Conservation (phyloP, 2,888 invertebrate genomes). For the Branchipolynoe longqiensis region DNA sequence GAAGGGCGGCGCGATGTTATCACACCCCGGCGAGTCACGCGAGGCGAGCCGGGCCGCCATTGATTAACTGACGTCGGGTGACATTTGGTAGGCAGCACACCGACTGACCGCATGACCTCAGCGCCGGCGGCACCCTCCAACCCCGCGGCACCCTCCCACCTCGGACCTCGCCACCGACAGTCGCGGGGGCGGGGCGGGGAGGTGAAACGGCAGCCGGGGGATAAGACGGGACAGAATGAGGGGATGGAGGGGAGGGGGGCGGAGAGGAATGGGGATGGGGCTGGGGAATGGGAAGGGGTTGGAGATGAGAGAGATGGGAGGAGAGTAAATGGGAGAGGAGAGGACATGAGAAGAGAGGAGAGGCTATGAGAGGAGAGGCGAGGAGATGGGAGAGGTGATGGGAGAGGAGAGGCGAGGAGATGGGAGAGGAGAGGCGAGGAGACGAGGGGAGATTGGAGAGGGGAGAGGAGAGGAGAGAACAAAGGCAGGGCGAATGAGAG, state of each 20-base stretch:
- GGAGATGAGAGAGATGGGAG: background rate
- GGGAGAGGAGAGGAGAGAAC: background rate
- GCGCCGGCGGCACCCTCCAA: too few species aligned
- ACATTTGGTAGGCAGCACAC: too few species aligned
- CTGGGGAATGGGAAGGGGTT: background rate
- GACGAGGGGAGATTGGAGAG: background rate
- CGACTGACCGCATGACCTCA: too few species aligned
- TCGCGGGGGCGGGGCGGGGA: background rate
- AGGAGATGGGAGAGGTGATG: background rate
- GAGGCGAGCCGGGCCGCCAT: too few species aligned
- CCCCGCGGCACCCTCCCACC: too few species aligned
- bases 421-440: background rate
- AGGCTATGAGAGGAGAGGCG: background rate
- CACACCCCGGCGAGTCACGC: too few species aligned
- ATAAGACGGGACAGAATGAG: background rate
- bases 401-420: background rate
- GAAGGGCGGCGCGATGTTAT: too few species aligned
- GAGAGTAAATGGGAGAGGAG: too few species aligned
- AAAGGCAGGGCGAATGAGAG: background rate
- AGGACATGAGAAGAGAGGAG: too few species aligned
- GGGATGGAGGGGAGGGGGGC: background rate
- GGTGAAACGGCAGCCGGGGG: background rate
- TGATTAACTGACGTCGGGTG: too few species aligned
- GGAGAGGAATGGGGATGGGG: background rate
- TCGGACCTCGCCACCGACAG: too few species aligned